These are phyloP conservation scores for Agrochola litura DNA, from an alignment of 2,888 invertebrate species.

Conservation along the genomic window DNA sequence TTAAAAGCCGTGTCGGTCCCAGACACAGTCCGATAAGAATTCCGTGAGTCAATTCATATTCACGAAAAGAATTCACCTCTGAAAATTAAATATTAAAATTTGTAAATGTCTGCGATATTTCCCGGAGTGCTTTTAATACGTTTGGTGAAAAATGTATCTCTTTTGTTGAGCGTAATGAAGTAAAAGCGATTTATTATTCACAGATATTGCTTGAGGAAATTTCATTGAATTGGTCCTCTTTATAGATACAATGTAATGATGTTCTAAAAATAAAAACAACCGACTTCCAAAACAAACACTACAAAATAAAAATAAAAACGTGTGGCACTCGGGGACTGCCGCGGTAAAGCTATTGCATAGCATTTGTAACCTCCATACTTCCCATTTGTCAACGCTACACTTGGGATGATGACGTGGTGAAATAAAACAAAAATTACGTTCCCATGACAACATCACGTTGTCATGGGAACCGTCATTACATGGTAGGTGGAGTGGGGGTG, in stretches of 20 bases:
- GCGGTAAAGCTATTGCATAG: no score
- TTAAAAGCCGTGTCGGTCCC: constrained; percentile 83
- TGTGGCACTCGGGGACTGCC: no score
- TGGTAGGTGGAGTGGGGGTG: no score
- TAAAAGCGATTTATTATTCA: constrained; percentile 59
- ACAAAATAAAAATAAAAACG: no score
- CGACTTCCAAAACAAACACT: no score
- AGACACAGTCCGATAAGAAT: constrained; percentile 83
- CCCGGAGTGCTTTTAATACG: constrained; percentile 57
- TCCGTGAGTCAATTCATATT: constrained; percentile 82
- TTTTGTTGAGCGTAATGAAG: constrained; percentile 62
- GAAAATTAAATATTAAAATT: constrained; percentile 72
- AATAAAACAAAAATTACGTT: no score
- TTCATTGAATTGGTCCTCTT: constrained; percentile 28
- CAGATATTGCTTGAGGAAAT: constrained; percentile 32
- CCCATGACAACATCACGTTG: no score
- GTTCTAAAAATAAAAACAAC: neutral
- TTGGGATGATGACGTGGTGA: no score
- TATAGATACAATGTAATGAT: neutral
- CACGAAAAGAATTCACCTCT: constrained; percentile 74
- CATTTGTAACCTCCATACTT: no score
- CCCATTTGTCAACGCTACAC: no score
- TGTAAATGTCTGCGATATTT: constrained; percentile 64
- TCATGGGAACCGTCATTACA: no score
- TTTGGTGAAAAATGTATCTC: constrained; percentile 62